Conservation (phyloP, 2,113 vertebrate species). For the Rafetus swinhoei region DNA sequence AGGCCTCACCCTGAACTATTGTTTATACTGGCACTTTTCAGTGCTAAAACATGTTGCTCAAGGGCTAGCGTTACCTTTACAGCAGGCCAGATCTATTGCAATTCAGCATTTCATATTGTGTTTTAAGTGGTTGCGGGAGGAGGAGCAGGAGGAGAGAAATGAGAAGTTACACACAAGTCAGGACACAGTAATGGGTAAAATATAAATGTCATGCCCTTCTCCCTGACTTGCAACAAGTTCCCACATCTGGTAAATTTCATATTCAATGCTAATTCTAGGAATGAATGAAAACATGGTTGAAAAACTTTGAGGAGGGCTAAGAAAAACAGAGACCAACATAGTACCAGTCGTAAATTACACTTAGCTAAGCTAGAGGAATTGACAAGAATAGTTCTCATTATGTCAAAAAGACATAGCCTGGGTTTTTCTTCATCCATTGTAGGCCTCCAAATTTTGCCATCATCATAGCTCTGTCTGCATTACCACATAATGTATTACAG, state of each 20-base stretch:
- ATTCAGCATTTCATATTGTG: background rate
- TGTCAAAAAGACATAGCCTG: background rate
- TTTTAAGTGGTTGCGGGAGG: background rate
- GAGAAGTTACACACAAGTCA: too few species aligned
- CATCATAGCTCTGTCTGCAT: background rate
- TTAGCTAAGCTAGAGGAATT: background rate
- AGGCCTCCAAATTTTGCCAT: background rate
- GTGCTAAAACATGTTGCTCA: too few species aligned
- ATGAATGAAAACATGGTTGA: background rate
- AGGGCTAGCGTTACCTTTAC: background rate
- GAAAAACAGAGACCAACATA: background rate
- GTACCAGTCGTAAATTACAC: background rate
- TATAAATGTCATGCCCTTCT: background rate
- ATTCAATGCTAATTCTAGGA: background rate
- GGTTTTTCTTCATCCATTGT: background rate
- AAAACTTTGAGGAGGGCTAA: background rate
- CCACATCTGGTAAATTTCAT: background rate
- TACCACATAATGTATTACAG: background rate
- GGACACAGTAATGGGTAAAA: background rate
- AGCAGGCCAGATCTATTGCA: background rate
- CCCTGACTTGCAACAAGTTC: rapidly evolving
- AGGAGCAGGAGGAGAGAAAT: background rate
- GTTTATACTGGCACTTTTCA: too few species aligned
- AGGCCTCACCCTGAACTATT: too few species aligned
- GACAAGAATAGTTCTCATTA: background rate